These are phyloP conservation scores for Oreochromis aureus DNA, from an alignment of 2,113 vertebrate genomes.

Conservation along the genomic window DNA sequence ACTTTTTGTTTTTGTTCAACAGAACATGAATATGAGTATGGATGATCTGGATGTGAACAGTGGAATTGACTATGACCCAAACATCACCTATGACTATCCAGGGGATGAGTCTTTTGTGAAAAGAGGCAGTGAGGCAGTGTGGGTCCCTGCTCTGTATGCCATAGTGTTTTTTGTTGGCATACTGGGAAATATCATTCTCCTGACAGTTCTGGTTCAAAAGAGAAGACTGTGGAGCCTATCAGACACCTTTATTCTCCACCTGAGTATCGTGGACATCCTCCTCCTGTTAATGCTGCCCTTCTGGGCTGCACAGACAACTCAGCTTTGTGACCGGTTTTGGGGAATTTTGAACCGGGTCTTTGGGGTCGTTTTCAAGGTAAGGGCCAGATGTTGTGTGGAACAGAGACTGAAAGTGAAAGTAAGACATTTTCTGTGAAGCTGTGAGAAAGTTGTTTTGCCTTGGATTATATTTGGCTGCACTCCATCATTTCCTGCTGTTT, in stretches of 20 bases:
- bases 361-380: conserved; percentile 72
- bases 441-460: neutral
- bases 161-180: conserved; percentile 71
- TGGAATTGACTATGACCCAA: too few relatives aligned
- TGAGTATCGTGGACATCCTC: conserved; percentile 63
- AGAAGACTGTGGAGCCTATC: conserved; percentile 62
- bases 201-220: conserved; percentile 62
- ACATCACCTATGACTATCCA: neutral
- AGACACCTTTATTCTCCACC: conserved; percentile 76
- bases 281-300: conserved; percentile 78
- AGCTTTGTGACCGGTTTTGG: conserved; percentile 52
- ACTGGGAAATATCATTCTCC: conserved; percentile 72
- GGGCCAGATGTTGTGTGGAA: rapidly evolving
- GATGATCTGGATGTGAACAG: too few relatives aligned
- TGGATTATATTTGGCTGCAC: neutral
- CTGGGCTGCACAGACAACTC: conserved; percentile 67
- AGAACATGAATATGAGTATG: too few relatives aligned
- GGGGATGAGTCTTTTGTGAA: neutral
- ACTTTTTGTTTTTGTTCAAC: too few relatives aligned
- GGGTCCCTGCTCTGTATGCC: conserved; percentile 65
- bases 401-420: neutral
- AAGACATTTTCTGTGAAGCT: neutral
- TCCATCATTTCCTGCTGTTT: neutral
- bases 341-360: conserved; percentile 65
- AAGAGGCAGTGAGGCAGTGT: neutral